Percentiles rank a stretch among this genome's conserved stretches.
phyloP scores from a whole-genome alignment of 2,797 vertebrate species.

The Numenius phaeopus region DNA sequence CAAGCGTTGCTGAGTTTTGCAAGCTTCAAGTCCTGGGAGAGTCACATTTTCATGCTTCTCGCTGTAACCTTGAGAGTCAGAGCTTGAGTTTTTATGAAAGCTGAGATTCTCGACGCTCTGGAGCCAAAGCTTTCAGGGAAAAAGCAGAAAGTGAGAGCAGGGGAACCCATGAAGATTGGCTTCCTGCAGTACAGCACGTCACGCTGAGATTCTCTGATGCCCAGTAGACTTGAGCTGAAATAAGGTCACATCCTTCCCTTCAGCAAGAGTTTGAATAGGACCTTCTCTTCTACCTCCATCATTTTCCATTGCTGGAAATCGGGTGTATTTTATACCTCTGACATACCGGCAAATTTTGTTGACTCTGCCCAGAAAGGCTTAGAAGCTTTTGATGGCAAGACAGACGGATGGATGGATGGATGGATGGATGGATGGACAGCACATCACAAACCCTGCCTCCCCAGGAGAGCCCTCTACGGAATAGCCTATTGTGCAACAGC shows the following conservation, averaged over 20 bases:
- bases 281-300: background rate
- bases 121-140: background rate
- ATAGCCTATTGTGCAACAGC: background rate
- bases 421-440: background rate
- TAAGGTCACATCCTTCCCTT: background rate
- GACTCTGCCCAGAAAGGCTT: background rate
- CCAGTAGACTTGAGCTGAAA: background rate
- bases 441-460: background rate
- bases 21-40: background rate
- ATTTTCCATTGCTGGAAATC: accelerated
- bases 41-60: background rate
- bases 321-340: background rate
- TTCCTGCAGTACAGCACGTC: background rate
- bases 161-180: accelerated
- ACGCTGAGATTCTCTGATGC: accelerated
- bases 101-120: background rate
- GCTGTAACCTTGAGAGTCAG: background rate
- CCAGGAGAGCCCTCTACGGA: background rate
- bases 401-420: background rate
- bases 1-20: conserved; percentile 26
- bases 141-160: background rate
- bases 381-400: accelerated
- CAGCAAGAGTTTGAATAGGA: accelerated
- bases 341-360: accelerated
- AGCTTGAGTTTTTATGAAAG: background rate